Conservation (phyloP, 2,113 vertebrate genomes). For the Morphnarchus princeps region DNA sequence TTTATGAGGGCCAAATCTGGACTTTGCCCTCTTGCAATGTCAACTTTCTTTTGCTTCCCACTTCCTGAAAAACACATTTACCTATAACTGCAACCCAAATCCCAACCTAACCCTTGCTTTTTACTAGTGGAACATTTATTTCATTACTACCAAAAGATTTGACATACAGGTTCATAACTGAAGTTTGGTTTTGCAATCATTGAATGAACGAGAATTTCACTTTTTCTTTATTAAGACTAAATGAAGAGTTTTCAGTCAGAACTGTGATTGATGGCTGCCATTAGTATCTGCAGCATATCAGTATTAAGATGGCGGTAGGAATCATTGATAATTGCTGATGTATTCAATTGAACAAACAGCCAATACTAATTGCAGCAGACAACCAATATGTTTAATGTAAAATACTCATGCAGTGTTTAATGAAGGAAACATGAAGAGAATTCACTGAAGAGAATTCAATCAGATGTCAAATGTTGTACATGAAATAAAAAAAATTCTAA, state of each 20-base stretch:
- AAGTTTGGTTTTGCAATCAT: not conserved
- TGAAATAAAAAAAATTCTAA: not conserved
- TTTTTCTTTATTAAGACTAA: not conserved
- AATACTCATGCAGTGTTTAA: not conserved
- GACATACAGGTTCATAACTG: not conserved
- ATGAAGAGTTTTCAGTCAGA: not conserved
- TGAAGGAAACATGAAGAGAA: not conserved
- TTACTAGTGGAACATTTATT: not conserved
- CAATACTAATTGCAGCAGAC: constrained; percentile 2
- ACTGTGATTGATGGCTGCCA: not conserved
- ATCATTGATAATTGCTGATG: not conserved
- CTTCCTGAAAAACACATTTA: not conserved
- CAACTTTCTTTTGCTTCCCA: not conserved
- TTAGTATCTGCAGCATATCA: not conserved
- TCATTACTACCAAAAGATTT: not conserved
- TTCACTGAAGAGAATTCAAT: not conserved
- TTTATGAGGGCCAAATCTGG: not conserved
- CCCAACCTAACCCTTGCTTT: not conserved
- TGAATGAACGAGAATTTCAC: not conserved
- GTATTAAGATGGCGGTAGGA: not conserved
- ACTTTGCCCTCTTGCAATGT: not conserved
- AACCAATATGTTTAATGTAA: not conserved
- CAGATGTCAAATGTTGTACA: not conserved
- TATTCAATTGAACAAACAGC: not conserved
- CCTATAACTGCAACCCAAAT: not conserved